phyloP scores from a whole-genome alignment of 2,797 vertebrate genomes.

The Eulemur mongoz region DNA sequence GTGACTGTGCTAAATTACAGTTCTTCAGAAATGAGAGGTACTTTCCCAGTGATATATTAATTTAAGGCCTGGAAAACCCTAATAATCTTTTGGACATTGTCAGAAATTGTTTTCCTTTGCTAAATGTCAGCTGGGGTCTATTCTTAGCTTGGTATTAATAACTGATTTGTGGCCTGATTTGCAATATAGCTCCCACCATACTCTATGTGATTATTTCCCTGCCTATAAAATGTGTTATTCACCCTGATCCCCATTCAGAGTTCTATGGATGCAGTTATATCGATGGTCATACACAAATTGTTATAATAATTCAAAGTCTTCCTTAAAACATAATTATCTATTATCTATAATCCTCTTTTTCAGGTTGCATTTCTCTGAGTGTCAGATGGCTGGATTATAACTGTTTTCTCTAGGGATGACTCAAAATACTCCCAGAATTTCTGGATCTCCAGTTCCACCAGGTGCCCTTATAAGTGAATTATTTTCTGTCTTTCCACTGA shows the following conservation, averaged over 20 bases:
- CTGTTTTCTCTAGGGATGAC: not conserved
- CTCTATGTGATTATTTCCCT: not conserved
- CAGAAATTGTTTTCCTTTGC: slow-evolving; percentile 36
- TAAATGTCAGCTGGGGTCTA: slow-evolving; percentile 44
- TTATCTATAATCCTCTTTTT: not conserved
- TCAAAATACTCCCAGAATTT: not conserved
- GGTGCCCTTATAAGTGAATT: not conserved
- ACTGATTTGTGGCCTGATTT: not conserved
- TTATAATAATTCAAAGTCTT: not conserved
- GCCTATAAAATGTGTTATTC: not conserved
- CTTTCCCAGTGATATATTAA: slow-evolving; percentile 17
- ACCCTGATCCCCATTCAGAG: not conserved
- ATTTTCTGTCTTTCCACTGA: not conserved
- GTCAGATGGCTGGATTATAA: not conserved
- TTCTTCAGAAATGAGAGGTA: slow-evolving; percentile 32
- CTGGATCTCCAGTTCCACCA: not conserved
- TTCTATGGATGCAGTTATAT: not conserved
- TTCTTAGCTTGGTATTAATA: slow-evolving; percentile 33
- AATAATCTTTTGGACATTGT: not conserved
- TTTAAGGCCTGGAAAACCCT: slow-evolving; percentile 20
- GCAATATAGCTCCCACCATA: not conserved
- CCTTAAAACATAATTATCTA: not conserved
- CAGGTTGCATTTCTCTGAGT: not conserved
- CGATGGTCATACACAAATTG: not conserved
- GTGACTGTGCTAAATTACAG: slow-evolving; percentile 31